A percentile compares a stretch with the other conserved stretches of the same genome.
phyloP scores from a whole-genome alignment of 2,113 vertebrate genomes.

The Nothocercus nigrocapillus region DNA sequence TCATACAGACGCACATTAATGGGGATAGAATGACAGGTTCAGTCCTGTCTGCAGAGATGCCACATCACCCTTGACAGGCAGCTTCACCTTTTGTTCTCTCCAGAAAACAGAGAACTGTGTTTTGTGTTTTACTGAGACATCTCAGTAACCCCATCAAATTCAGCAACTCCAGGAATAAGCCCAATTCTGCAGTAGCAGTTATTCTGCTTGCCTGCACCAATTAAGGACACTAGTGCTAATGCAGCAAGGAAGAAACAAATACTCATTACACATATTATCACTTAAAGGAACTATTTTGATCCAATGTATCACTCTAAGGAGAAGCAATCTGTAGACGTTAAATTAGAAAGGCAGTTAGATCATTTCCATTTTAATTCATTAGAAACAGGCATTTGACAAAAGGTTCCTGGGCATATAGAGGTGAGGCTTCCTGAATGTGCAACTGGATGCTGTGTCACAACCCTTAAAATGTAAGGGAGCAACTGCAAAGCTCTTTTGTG shows the following conservation, averaged over 20 bases:
- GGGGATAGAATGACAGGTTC: not conserved
- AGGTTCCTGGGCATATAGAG: not conserved
- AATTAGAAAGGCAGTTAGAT: not conserved
- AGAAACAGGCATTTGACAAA: not conserved
- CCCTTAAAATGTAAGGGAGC: not conserved
- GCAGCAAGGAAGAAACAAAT: not conserved
- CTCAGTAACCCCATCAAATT: not conserved
- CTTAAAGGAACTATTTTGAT: not conserved
- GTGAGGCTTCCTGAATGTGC: not conserved
- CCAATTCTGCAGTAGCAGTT: not conserved
- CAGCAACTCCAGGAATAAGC: not conserved
- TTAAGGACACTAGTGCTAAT: rapidly evolving
- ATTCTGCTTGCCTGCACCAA: rapidly evolving
- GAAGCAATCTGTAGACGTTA: not conserved
- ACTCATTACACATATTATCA: not conserved
- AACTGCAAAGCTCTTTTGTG: not conserved
- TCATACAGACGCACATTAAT: not conserved
- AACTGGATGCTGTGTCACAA: not conserved
- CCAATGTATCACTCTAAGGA: not conserved
- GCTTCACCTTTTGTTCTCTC: not conserved
- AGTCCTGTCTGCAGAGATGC: no score
- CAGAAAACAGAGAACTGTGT: rapidly evolving
- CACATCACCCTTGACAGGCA: not conserved
- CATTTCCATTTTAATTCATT: not conserved
- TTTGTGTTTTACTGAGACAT: not conserved